A percentile compares a stretch with the other conserved stretches of the same genome.
Evolutionary conservation across 1,140 invertebrate species (phyloP).

Genomic region (Tribolium madens): DNA sequence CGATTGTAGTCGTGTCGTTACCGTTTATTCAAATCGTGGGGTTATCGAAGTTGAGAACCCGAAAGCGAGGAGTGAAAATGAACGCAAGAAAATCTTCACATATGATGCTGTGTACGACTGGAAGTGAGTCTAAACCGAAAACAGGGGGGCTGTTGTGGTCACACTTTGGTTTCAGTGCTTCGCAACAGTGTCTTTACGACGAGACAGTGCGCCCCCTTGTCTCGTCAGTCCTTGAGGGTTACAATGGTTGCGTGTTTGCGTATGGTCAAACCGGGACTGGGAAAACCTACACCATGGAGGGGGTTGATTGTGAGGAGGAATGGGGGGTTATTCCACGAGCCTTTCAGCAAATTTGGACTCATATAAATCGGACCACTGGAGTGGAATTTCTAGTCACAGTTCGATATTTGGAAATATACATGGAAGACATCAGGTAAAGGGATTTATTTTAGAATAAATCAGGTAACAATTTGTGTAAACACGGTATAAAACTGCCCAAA

Average conservation of each 20-base stretch:
- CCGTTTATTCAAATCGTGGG: conserved; percentile 74
- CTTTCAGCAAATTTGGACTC: conserved; percentile 96
- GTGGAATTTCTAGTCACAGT: conserved; percentile 93
- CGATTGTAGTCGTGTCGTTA: conserved; percentile 78
- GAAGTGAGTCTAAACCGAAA: conserved; percentile 65
- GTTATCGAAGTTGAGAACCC: conserved; percentile 77
- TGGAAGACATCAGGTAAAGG: conserved; percentile 80
- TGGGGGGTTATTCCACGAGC: conserved; percentile 93
- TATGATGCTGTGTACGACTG: conserved; percentile 95
- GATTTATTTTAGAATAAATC: conserved; percentile 69
- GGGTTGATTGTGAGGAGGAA: conserved; percentile 70
- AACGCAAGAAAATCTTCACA: conserved; percentile 83
- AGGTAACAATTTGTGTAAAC: conserved; percentile 95
- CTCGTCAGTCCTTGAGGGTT: conserved; percentile 95
- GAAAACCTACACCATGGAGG: conserved; percentile 90
- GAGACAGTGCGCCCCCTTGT: conserved; percentile 94
- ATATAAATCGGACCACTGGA: conserved; percentile 87
- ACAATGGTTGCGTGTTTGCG: conserved; percentile 97
- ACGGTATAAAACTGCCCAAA: conserved; percentile 97
- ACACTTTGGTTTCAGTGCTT: conserved; percentile 70
- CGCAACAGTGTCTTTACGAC: conserved; percentile 94
- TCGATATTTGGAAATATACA: conserved; percentile 95
- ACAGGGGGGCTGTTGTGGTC: background rate
- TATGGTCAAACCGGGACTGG: conserved; percentile 87
- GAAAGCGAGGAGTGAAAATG: conserved; percentile 68